phyloP scores from a whole-genome alignment of 2,113 vertebrate species.

The Gymnarchus niloticus region DNA sequence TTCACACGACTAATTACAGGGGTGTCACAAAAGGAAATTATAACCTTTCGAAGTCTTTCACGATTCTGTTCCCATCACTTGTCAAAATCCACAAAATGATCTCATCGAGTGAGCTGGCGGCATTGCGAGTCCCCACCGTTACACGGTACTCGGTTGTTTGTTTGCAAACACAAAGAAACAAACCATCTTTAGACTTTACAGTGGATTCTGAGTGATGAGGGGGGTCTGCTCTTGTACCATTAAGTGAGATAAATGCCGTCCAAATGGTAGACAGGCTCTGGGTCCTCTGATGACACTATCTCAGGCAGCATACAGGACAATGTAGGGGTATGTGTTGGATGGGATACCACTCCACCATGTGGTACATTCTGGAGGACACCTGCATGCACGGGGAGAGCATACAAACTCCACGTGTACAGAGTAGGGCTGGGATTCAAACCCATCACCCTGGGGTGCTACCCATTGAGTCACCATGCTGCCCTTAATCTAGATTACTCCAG shows the following conservation, averaged over 20 bases:
- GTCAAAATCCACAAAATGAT: constrained; percentile 11
- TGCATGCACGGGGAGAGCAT: neutral
- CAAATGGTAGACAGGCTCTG: neutral
- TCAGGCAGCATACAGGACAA: neutral
- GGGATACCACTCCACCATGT: neutral
- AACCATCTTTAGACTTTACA: neutral
- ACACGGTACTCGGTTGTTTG: neutral
- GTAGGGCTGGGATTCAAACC: neutral
- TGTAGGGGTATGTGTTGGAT: neutral
- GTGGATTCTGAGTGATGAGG: neutral
- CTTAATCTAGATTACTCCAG: neutral
- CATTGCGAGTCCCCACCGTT: neutral
- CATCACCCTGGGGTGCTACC: neutral
- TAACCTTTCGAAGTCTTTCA: neutral
- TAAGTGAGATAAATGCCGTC: neutral
- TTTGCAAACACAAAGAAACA: neutral
- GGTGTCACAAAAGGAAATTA: neutral
- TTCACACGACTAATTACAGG: constrained; percentile 8
- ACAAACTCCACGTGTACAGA: neutral
- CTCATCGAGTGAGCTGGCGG: neutral
- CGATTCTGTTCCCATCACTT: neutral
- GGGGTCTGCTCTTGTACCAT: neutral
- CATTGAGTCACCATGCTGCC: neutral
- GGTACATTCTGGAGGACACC: too few species aligned
- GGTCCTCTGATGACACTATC: neutral